Conservation (phyloP, 2,113 vertebrate species). For the Oreochromis spilurus region DNA sequence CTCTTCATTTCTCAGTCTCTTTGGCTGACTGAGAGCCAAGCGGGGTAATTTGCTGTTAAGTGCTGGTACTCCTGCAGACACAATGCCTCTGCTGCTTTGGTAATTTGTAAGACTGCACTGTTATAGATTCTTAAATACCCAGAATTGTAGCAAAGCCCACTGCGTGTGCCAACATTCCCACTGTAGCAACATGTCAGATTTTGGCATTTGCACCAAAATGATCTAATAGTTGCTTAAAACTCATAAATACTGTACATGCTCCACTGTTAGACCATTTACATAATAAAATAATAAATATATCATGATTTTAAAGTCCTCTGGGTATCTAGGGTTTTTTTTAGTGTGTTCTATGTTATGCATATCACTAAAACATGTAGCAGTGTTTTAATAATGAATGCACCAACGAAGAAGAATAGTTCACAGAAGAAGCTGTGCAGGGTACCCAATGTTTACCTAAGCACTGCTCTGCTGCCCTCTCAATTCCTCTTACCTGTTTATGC, state of each 20-base stretch:
- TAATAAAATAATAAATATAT: slow-evolving; percentile 32
- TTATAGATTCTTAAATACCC: not conserved
- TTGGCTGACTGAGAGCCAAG: not conserved
- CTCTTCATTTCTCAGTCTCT: not conserved
- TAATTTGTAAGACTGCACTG: not conserved
- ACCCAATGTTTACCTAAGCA: not conserved
- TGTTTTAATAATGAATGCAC: slow-evolving; percentile 26
- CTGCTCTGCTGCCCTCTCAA: not conserved
- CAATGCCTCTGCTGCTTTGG: not conserved
- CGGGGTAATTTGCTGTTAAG: not conserved
- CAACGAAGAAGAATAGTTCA: not conserved
- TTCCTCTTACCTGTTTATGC: not conserved
- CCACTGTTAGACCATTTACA: slow-evolving; percentile 26
- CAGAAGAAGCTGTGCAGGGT: not conserved
- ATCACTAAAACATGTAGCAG: slow-evolving; percentile 34
- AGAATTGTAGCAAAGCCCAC: not conserved
- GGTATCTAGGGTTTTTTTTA: not conserved
- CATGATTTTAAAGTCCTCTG: not conserved
- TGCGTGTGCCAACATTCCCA: not conserved
- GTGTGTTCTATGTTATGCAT: slow-evolving; percentile 6
- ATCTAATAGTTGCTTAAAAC: not conserved
- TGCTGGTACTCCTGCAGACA: not conserved
- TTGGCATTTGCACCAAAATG: not conserved
- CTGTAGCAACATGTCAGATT: not conserved
- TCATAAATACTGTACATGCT: slow-evolving; percentile 1